phyloP scores from a whole-genome alignment of 2,888 invertebrate species.

The Diadegma fenestrale region DNA sequence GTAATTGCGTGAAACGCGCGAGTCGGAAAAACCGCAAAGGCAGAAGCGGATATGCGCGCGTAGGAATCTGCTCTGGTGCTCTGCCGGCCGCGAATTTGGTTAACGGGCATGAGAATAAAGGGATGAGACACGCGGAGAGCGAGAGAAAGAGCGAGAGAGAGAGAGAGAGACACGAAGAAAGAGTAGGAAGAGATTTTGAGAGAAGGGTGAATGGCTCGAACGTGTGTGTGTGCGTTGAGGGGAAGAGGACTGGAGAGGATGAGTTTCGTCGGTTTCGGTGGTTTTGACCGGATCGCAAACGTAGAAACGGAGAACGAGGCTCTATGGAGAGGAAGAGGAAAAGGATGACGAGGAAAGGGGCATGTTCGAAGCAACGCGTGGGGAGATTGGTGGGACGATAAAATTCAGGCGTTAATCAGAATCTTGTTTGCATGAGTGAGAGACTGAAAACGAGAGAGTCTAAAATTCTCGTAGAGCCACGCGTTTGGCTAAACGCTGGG shows the following conservation, averaged over 20 bases:
- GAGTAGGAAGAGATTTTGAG: neutral
- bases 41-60: conserved; percentile 67
- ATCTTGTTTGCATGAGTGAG: conserved; percentile 78
- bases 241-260: conserved; percentile 8
- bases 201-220: conserved; percentile 20
- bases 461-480: conserved; percentile 21
- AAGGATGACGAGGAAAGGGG: neutral
- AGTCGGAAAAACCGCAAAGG: conserved; percentile 72
- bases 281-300: conserved; percentile 65
- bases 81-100: conserved; percentile 53
- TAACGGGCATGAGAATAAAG: conserved; percentile 40
- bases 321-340: neutral
- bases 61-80: conserved; percentile 65
- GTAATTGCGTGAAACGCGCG: conserved; percentile 72
- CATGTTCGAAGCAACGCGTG: conserved; percentile 28
- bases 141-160: conserved; percentile 13
- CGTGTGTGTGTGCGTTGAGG: neutral
- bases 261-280: conserved; percentile 64
- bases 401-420: conserved; percentile 82
- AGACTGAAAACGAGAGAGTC: conserved; percentile 52
- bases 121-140: conserved; percentile 20
- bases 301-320: conserved; percentile 41
- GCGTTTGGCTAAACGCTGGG: conserved; percentile 43
- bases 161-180: neutral
- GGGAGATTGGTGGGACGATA: conserved; percentile 74